Conservation (phyloP, 2,888 invertebrate genomes). For the Urechis unicinctus region DNA sequence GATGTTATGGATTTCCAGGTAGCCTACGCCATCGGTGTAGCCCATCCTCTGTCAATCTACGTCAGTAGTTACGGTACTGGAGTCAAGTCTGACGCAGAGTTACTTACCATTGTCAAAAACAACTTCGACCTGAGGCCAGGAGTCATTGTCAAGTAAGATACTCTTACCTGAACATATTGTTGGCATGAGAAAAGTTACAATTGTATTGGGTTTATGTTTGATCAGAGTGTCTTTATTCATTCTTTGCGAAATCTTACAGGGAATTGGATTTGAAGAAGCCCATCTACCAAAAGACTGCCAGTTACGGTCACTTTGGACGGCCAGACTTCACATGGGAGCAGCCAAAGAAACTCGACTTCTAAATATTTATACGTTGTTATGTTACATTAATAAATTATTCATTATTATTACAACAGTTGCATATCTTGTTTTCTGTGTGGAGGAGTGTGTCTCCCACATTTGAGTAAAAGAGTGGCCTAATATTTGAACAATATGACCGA, state of each 20-base stretch:
- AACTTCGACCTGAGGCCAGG: slow-evolving; percentile 98
- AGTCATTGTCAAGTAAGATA: slow-evolving; percentile 89
- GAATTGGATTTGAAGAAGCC: slow-evolving; percentile 70
- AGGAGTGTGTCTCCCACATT: no score
- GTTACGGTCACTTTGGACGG: slow-evolving; percentile 98
- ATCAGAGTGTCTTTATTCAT: no score
- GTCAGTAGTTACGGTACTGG: slow-evolving; percentile 97
- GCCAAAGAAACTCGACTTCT: slow-evolving; percentile 64
- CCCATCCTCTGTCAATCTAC: slow-evolving; percentile 93
- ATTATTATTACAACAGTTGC: no score
- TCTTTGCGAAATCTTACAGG: no score
- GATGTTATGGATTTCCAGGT: slow-evolving; percentile 61
- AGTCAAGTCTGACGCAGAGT: slow-evolving; percentile 70
- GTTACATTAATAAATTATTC: no score
- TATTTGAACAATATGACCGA: no score
- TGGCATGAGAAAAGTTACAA: neutral
- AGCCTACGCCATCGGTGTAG: slow-evolving; percentile 95
- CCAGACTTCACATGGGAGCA: slow-evolving; percentile 95
- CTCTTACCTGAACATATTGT: neutral
- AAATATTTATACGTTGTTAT: no score
- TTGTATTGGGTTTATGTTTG: no score
- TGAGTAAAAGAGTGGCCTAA: no score
- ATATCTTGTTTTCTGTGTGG: no score
- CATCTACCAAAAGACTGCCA: slow-evolving; percentile 94
- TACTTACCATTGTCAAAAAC: slow-evolving; percentile 75